These are phyloP conservation scores for Datnioides undecimradiatus DNA, from an alignment of 2,113 vertebrate genomes.

Conservation along the genomic window DNA sequence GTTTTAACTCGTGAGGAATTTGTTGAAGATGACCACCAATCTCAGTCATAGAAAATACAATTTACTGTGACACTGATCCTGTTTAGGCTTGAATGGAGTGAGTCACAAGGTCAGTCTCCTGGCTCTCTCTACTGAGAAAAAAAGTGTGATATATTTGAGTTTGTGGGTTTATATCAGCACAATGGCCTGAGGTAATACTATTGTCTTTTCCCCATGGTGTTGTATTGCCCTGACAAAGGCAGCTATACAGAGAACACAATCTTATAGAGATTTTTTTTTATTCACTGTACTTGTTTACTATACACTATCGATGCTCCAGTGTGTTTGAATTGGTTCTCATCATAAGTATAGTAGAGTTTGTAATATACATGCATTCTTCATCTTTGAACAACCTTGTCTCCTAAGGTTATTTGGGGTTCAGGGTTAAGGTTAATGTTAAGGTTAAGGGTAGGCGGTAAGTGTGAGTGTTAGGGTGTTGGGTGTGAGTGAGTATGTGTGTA, in stretches of 20 bases:
- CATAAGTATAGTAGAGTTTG: neutral
- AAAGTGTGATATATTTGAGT: slow-evolving; percentile 49
- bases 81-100: slow-evolving; percentile 40
- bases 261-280: slow-evolving; percentile 33
- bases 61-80: slow-evolving; percentile 48
- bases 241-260: slow-evolving; percentile 36
- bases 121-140: slow-evolving; percentile 4
- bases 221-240: slow-evolving; percentile 40
- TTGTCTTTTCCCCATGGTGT: slow-evolving; percentile 49
- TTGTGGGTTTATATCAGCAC: slow-evolving; percentile 45
- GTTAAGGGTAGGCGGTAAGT: too few species aligned
- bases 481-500: neutral
- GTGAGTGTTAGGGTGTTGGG: neutral
- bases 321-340: slow-evolving; percentile 20
- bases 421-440: neutral
- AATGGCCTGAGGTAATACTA: slow-evolving; percentile 33
- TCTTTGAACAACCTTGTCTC: too few species aligned
- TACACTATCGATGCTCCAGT: slow-evolving; percentile 27
- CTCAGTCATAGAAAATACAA: slow-evolving; percentile 37
- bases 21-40: slow-evolving; percentile 23
- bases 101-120: slow-evolving; percentile 42
- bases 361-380: slow-evolving; percentile 3
- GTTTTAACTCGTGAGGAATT: slow-evolving; percentile 15
- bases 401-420: neutral
- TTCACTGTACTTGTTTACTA: slow-evolving; percentile 25